Base-by-base conservation (phyloP, 53 echinoderm and acorn worm species). In the Apostichopus leukothele region DNA sequence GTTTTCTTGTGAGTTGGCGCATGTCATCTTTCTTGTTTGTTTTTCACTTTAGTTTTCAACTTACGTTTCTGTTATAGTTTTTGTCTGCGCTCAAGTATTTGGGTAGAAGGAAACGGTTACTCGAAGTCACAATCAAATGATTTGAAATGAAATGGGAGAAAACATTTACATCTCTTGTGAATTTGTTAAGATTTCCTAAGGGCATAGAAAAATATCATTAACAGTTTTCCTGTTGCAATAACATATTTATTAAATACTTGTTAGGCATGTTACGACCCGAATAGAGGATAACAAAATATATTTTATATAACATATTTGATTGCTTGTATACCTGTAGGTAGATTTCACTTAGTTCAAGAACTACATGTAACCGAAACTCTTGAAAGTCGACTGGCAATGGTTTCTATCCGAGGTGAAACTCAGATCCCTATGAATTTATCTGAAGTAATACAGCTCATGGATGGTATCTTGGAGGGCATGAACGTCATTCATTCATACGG, bases 261-360 rank as follows among this genome's bases (percentile, higher is more conserved):
- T 63, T 63, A 7, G 16, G 16, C 63, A 11, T 61, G 9, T 61
- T 13, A 61, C 61, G 61, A 11, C 61, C 0, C 19, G 16, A 18
- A 14, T 0, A 5, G 2, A 18, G 16, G 68, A 68, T 68, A n/a
- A 68, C 1, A 14, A 1, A 5, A 14, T n/a, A 11, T 12, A 11
- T 5, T 16, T 14, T 68, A 14, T 18, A 68, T 39, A 39, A 39
- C 39, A 39, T 18, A n/a, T 18, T 68, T 68, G 5, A 12, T 68
- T n/a, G 16, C 68, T 68, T 68, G 16, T 16, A 13, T 68, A 18
- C 5, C 16, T 68, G 5, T n/a, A 68, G 68, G 68, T 68, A 68
- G 14, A 68, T 68, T 68, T 18, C 16, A 68, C 68, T 68, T 68
- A 68, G 68, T 68, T 68, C 68, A 68, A 68, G 68, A 68, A 68